phyloP scores from a whole-genome alignment of 1,140 invertebrate genomes.

The Pogonus chalceus region DNA sequence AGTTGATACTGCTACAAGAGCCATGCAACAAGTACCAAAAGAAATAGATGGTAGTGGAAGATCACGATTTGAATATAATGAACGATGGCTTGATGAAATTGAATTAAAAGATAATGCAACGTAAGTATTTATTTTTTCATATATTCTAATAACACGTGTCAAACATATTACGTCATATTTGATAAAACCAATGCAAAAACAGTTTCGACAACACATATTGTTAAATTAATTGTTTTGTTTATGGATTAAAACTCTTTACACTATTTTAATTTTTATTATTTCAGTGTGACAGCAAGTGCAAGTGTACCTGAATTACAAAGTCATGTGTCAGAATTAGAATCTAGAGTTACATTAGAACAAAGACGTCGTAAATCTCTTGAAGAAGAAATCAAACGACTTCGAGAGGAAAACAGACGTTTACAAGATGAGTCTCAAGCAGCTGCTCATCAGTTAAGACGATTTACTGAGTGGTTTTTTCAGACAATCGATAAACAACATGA shows the following conservation, averaged over 20 bases:
- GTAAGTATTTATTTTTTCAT: constrained; percentile 30
- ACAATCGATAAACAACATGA: constrained; percentile 75
- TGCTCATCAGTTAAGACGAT: constrained; percentile 76
- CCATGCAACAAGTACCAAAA: constrained; percentile 47
- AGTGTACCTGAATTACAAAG: constrained; percentile 48
- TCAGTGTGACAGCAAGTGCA: constrained; percentile 28
- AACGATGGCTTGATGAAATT: constrained; percentile 33
- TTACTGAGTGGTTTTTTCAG: constrained; percentile 89
- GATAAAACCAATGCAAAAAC: too few species aligned
- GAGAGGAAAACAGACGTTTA: constrained; percentile 74
- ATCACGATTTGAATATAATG: constrained; percentile 5
- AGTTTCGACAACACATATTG: too few species aligned
- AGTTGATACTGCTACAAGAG: constrained; percentile 64
- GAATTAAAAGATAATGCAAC: too few species aligned
- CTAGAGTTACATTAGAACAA: constrained; percentile 50
- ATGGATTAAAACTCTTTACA: too few species aligned
- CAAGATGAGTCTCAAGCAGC: constrained; percentile 83
- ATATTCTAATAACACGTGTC: too few species aligned
- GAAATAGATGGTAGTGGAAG: not conserved
- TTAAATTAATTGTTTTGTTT: too few species aligned
- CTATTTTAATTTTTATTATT: too few species aligned
- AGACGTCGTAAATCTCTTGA: constrained; percentile 50
- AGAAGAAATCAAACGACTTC: constrained; percentile 63
- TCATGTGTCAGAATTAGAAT: constrained; percentile 53
- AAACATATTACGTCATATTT: too few species aligned